These are phyloP conservation scores for Crambe crambe DNA, from an alignment of 37 sponge, comb jelly and placozoan genomes.

Conservation along the genomic window DNA sequence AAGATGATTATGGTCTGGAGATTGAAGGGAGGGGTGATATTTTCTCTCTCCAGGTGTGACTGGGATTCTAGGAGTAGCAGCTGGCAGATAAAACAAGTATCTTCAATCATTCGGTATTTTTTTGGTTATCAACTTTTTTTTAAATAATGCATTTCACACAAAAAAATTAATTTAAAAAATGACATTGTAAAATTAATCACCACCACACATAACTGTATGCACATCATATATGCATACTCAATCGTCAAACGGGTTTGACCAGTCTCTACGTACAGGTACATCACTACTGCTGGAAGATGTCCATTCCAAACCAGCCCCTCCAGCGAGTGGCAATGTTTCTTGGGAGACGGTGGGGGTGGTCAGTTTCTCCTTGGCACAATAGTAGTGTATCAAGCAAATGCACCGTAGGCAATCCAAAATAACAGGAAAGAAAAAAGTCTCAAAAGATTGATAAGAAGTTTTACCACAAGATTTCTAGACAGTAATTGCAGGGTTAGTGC, in stretches of 20 bases:
- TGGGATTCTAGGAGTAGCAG: not conserved
- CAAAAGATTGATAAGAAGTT: too few relatives aligned
- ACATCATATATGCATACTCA: too few relatives aligned
- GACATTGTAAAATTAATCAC: not conserved
- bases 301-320: not conserved
- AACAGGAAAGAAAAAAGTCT: not conserved
- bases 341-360: not conserved
- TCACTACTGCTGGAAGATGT: not conserved
- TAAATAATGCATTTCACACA: not conserved
- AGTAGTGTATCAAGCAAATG: conserved; percentile 82
- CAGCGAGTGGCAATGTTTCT: not conserved
- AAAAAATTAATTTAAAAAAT: too few relatives aligned
- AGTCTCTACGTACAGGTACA: not conserved
- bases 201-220: too few relatives aligned
- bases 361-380: conserved; percentile 53
- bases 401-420: conserved; percentile 26
- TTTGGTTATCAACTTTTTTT: too few relatives aligned
- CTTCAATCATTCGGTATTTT: too few relatives aligned
- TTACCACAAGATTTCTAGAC: not conserved
- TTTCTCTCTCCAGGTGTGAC: not conserved
- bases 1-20: too few relatives aligned
- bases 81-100: not conserved
- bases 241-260: not conserved
- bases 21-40: not conserved
- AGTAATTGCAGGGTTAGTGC: too few relatives aligned